Base-by-base conservation (phyloP, 2,888 invertebrate genomes). In the Scaptomyza flava region DNA sequence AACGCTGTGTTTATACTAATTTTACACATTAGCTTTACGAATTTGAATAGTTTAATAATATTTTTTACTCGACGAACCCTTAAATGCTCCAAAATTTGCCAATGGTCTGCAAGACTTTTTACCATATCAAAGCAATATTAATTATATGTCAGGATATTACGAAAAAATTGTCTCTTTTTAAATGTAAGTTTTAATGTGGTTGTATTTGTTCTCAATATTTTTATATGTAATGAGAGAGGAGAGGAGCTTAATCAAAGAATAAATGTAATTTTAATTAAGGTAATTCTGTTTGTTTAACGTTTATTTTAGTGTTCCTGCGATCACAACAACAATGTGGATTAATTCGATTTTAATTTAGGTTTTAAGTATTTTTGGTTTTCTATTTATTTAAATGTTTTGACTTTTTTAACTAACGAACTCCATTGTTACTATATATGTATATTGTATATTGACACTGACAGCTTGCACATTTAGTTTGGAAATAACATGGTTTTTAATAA, bases 291-390 rank as follows among this genome's bases (percentile, higher is more conserved):
- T 70, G 68, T 79, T 84, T 63, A 87, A 79, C 76, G 73, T 84
- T 87, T 84, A 81, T 66, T 72, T 69, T 69, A 68, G 65, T 69
- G 38, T 79, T 82, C 81, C 66, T 80, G 77, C 81, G 81, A 82
- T 87, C 87, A 85, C 85, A 87, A 87, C 87, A 87, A 85, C 85
- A 87, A 85, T 85, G 78, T 82, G 82, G 85, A 85, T 81, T 79
- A 78, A 73, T 67, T 82, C 66, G 65, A 61, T 69, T 79, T 64
- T 56, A 69, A 61, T 72, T 57, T 81, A 67, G 58, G 58, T 47
- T 61, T 74, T 65, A 41, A 50, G 27, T 50, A 47, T 36, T 66
- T 52, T 51, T 31, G 41, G 30, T 68, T 73, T 42, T 33, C 20
- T 53, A 30, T 52, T 45, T 23, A 23, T 68, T 45, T 68, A 60